Evolutionary conservation across 2,113 vertebrate species (phyloP).

Genomic region (Rhinopomastus cyanomelas): DNA sequence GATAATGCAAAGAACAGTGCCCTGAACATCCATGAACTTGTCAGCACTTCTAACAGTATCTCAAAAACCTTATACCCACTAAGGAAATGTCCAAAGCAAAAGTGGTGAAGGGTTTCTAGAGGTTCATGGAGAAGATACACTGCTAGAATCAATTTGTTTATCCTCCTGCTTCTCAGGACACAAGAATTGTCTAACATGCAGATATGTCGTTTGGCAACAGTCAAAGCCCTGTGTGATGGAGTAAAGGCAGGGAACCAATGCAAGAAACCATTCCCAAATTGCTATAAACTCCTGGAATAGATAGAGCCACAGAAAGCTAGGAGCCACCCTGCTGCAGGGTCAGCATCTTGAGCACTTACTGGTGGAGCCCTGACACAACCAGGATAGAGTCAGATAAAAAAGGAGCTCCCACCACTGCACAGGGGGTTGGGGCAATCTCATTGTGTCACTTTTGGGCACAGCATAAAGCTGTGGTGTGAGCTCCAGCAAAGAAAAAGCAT

Average conservation of each 20-base stretch:
- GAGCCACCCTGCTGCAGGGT: not conserved
- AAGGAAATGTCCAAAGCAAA: not conserved
- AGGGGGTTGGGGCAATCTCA: not conserved
- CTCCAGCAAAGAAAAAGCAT: not conserved
- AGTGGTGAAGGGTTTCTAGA: not conserved
- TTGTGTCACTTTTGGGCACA: fast-evolving
- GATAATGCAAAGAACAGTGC: not conserved
- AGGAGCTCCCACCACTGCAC: not conserved
- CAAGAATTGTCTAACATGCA: not conserved
- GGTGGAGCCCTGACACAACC: not conserved
- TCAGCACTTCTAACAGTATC: not conserved
- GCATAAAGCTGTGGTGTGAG: not conserved
- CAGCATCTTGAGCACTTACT: slow-evolving; percentile 19
- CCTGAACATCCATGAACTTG: not conserved
- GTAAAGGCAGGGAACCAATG: not conserved
- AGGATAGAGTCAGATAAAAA: not conserved
- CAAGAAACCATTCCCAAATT: slow-evolving; percentile 29
- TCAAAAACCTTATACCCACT: not conserved
- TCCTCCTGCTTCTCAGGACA: not conserved
- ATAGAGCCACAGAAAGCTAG: not conserved
- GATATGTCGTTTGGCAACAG: not conserved
- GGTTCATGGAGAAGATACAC: not conserved
- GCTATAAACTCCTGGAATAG: slow-evolving; percentile 29
- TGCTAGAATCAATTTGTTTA: not conserved
- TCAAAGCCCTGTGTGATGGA: not conserved